Percentiles rank a stretch among this genome's conserved stretches.
These are phyloP conservation scores for Helarctos malayanus DNA, from an alignment of 2,797 vertebrate genomes.

Conservation along the genomic window DNA sequence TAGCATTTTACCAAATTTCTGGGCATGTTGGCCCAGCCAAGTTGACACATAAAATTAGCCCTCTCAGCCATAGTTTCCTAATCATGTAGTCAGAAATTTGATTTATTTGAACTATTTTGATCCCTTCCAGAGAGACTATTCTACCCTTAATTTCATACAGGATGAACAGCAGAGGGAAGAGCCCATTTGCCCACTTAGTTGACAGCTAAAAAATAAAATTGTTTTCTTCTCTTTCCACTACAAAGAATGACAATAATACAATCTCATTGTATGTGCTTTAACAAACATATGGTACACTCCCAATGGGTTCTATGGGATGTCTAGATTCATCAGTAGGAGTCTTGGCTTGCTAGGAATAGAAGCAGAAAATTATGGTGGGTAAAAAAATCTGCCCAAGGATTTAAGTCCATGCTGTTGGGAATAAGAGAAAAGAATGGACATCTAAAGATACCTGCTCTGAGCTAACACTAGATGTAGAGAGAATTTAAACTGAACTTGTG, in stretches of 20 bases:
- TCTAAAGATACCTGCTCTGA: neutral
- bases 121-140: neutral
- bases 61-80: neutral
- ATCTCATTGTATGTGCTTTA: neutral
- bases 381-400: neutral
- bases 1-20: neutral
- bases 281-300: neutral
- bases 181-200: neutral
- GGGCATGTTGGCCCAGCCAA: neutral
- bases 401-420: neutral
- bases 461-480: neutral
- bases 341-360: neutral
- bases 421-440: neutral
- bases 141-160: neutral
- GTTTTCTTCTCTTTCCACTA: neutral
- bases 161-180: neutral
- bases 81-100: neutral
- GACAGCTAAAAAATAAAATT: constrained; percentile 21
- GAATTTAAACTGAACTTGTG: neutral
- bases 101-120: neutral
- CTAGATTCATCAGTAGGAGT: neutral
- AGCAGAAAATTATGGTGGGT: neutral
- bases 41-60: neutral
- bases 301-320: neutral
- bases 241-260: neutral